Conservation (phyloP, 2,797 vertebrate genomes). For the Melanotaenia nigrans region DNA sequence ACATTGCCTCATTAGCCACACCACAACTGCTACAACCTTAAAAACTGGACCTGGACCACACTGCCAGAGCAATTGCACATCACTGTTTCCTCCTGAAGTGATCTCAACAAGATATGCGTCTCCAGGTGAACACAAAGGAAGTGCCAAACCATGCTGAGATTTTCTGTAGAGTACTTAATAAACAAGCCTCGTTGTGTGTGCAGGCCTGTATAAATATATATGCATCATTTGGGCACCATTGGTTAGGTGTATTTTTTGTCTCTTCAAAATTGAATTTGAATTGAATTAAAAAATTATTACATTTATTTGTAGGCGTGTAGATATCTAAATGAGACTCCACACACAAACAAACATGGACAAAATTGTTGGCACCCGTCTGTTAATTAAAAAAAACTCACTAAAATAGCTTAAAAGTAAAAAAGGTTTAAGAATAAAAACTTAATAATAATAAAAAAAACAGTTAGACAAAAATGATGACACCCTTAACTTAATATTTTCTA, state of each 20-base stretch:
- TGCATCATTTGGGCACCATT: neutral
- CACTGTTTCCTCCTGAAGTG: constrained; percentile 3
- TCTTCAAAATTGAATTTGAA: neutral
- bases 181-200: neutral
- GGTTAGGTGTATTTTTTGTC: neutral
- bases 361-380: too few relatives aligned
- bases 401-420: too few relatives aligned
- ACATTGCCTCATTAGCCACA: constrained; percentile 51
- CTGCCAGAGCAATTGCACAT: constrained; percentile 19
- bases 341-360: too few relatives aligned
- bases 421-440: too few relatives aligned
- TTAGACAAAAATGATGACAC: too few relatives aligned
- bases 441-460: too few relatives aligned
- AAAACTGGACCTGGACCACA: constrained; percentile 27
- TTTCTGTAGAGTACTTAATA: neutral
- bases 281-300: neutral
- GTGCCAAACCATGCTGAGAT: neutral
- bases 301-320: neutral
- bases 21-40: constrained; percentile 36
- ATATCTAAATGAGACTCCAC: neutral
- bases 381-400: too few relatives aligned
- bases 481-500: too few relatives aligned
- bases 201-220: neutral
- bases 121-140: constrained; percentile 3
- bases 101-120: constrained; percentile 24